A percentile compares a stretch with the other conserved stretches of the same genome.
Evolutionary conservation across 2,888 invertebrate genomes (phyloP).

Genomic region (Pristionchus arcanus): DNA sequence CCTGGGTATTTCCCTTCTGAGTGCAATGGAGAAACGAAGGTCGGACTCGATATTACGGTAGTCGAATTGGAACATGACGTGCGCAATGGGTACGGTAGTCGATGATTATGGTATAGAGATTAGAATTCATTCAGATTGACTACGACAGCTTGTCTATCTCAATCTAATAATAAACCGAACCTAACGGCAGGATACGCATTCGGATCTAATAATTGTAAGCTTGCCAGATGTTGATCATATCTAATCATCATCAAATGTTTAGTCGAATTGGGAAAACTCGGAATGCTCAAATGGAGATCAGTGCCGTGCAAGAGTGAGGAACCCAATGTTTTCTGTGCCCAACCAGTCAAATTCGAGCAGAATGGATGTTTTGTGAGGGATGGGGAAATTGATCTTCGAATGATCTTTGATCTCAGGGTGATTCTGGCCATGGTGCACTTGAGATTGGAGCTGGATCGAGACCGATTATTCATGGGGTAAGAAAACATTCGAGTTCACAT

Average conservation of each 20-base stretch:
- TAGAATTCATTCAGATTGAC: neutral
- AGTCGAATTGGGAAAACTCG: neutral
- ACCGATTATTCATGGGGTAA: slow-evolving; percentile 18
- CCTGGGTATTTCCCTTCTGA: slow-evolving; percentile 17
- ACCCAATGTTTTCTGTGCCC: neutral
- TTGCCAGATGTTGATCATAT: neutral
- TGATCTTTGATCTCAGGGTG: slow-evolving; percentile 44
- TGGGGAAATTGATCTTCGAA: neutral
- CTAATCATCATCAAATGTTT: neutral
- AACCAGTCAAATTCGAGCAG: neutral
- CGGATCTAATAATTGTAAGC: neutral
- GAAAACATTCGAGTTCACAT: neutral
- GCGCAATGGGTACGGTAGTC: neutral
- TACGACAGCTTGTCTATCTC: neutral
- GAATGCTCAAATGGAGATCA: slow-evolving; percentile 23
- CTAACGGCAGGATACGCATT: slow-evolving; percentile 6
- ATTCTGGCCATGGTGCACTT: slow-evolving; percentile 19
- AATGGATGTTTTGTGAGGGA: slow-evolving; percentile 30
- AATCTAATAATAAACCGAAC: neutral
- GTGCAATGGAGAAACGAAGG: neutral
- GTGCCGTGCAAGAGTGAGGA: neutral
- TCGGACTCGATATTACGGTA: slow-evolving; percentile 30
- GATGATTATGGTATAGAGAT: neutral
- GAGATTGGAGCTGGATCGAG: neutral
- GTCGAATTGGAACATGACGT: slow-evolving; percentile 13